Evolutionary conservation across 2,797 vertebrate genomes (phyloP).

Genomic region (Scarus forsteni): DNA sequence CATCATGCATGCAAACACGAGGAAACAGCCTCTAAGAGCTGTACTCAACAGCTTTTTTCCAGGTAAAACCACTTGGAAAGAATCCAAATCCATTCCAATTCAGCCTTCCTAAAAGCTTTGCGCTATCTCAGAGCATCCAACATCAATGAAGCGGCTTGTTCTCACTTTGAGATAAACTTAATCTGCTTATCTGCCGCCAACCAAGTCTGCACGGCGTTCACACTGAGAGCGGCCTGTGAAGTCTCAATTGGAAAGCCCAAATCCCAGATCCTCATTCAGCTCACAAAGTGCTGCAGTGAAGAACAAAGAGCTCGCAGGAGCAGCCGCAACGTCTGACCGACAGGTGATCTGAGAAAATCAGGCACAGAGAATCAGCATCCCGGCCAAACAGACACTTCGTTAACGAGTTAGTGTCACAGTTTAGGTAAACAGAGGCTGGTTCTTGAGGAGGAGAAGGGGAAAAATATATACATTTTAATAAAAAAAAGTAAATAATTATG

Average conservation of each 20-base stretch:
- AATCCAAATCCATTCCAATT: not conserved
- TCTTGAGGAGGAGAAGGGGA: no score
- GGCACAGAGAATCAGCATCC: no score
- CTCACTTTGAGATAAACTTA: slow-evolving; percentile 18
- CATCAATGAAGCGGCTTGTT: not conserved
- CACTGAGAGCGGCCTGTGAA: not conserved
- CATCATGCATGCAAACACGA: not conserved
- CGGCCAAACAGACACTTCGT: no score
- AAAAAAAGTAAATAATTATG: no score
- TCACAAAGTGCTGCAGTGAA: not conserved
- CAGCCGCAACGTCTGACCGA: not conserved
- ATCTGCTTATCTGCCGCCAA: slow-evolving; percentile 6
- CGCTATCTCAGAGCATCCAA: not conserved
- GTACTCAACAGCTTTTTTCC: no score
- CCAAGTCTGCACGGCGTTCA: not conserved
- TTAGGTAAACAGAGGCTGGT: no score
- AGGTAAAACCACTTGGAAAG: not conserved
- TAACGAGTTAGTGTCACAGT: no score
- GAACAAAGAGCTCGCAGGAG: no score
- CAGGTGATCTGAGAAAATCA: no score
- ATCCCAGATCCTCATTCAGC: not conserved
- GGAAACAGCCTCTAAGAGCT: no score
- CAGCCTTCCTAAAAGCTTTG: not conserved
- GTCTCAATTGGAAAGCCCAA: not conserved
- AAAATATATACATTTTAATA: no score